phyloP scores from a whole-genome alignment of 2,888 invertebrate species.

The Encarsia formosa region DNA sequence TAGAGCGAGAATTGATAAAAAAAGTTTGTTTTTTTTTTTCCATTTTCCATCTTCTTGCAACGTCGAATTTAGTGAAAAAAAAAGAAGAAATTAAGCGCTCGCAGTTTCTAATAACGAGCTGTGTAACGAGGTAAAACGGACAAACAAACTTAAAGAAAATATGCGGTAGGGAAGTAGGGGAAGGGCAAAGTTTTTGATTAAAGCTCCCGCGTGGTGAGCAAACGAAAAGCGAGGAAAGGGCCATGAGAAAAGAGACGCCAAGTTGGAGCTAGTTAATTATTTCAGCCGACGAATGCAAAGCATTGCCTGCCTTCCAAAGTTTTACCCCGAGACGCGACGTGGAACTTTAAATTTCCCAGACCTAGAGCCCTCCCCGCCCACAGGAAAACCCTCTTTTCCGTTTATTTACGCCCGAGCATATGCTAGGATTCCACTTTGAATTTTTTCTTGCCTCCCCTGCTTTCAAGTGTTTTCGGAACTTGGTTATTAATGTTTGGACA shows the following conservation, averaged over 20 bases:
- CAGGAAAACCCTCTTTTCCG: conserved; percentile 3
- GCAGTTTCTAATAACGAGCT: conserved; percentile 22
- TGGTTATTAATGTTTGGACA: too few relatives aligned
- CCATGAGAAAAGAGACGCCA: conserved; percentile 8
- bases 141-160: conserved; percentile 20
- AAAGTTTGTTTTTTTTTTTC: conserved; percentile 7
- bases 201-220: conserved; percentile 18
- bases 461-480: too few relatives aligned
- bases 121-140: conserved; percentile 22
- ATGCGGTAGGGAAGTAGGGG: neutral
- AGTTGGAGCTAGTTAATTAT: conserved; percentile 28
- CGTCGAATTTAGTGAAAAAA: too few relatives aligned
- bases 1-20: conserved; percentile 2
- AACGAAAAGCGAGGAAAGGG: conserved; percentile 7
- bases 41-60: too few relatives aligned
- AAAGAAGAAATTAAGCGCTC: conserved; percentile 14
- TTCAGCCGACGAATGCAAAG: conserved; percentile 23
- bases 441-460: neutral
- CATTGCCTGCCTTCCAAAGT: conserved; percentile 22
- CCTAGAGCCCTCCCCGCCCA: neutral
- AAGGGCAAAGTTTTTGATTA: conserved; percentile 28
- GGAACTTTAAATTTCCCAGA: conserved; percentile 21
- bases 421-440: neutral
- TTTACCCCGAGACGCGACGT: neutral
- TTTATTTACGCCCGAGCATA: neutral